Evolutionary conservation across 2,888 invertebrate genomes (phyloP), one percentile per base, ranked within the genome.

Genomic region (Sphinx pinastri): DNA sequence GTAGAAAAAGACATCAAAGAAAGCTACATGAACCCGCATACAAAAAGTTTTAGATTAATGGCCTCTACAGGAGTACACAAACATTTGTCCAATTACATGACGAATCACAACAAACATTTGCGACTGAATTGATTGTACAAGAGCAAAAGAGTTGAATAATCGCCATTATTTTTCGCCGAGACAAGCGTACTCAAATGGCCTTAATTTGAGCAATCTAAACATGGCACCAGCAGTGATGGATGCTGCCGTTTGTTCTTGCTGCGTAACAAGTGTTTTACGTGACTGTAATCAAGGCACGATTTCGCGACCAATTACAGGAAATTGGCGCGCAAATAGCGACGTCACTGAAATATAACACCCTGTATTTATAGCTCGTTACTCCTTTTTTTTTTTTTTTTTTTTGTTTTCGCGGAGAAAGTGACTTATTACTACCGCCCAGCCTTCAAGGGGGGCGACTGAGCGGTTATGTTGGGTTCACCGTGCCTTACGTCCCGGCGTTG

Each of bases 201-300:
- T 84, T 90, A 88, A 90, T 91, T 91, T 87, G 84, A 83, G 83
- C 86, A 90, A 90, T 91, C 88, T 87, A 89, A 90, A 89, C 89
- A 90, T 86, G 77, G 86, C 84, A 78, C 79, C 83, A 77, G 82
- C 78, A 77, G 83, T 88, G 87, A 88, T 88, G 83, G 85, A 88
- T 87, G 86, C 72, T 77, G 80, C 82, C 87, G 82, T 81, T 81
- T 79, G 78, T 77, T 70, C 71, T 71, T 73, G 73, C 74, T 77
- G 76, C 71, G 88, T 88, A 88, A 90, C 89, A 89, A 90, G 89
- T 90, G 88, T 89, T 90, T 85, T 89, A 89, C 89, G 89, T 89
- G 87, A 88, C 88, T 86, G 81, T 85, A 87, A 87, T 88, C 86
- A 85, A 83, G 79, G 79, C 79, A 77, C 77, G 84, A 85, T 81